Percentiles rank a stretch among this genome's conserved stretches.
These are phyloP conservation scores for Bucco capensis DNA, from an alignment of 2,113 vertebrate genomes.

Conservation along the genomic window DNA sequence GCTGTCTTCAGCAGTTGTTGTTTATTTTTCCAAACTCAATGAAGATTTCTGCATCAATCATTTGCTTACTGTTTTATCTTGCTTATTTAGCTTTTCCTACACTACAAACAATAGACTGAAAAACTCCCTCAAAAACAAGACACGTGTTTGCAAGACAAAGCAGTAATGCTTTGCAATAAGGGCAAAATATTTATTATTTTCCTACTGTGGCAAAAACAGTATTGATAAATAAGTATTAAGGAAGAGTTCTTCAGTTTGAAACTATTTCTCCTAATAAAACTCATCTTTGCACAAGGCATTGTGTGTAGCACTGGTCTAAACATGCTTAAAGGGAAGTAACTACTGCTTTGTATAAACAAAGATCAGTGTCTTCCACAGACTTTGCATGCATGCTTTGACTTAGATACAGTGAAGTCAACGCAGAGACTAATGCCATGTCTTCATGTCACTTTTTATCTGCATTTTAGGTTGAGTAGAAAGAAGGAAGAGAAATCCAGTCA, in stretches of 20 bases:
- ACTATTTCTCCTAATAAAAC: neutral
- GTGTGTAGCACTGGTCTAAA: neutral
- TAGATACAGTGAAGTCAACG: neutral
- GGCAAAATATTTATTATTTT: neutral
- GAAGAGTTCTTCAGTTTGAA: neutral
- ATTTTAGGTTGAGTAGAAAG: neutral
- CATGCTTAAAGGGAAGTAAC: neutral
- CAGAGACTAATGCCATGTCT: neutral
- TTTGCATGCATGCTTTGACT: neutral
- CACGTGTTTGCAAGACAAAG: neutral
- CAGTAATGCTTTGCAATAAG: neutral
- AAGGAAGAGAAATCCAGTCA: neutral
- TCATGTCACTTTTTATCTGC: neutral
- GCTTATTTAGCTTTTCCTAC: neutral
- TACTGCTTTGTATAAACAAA: neutral
- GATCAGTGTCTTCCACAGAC: neutral
- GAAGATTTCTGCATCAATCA: neutral
- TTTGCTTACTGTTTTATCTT: neutral
- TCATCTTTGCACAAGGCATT: neutral
- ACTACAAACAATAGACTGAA: too few species aligned
- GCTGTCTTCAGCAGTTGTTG: neutral
- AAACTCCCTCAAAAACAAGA: neutral
- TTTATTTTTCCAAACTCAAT: neutral
- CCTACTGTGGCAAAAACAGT: neutral
- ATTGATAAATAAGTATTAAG: neutral